A percentile compares a stretch with the other conserved stretches of the same genome.
phyloP scores from a whole-genome alignment of 2,113 vertebrate species.

The Ariopsis seemanni region DNA sequence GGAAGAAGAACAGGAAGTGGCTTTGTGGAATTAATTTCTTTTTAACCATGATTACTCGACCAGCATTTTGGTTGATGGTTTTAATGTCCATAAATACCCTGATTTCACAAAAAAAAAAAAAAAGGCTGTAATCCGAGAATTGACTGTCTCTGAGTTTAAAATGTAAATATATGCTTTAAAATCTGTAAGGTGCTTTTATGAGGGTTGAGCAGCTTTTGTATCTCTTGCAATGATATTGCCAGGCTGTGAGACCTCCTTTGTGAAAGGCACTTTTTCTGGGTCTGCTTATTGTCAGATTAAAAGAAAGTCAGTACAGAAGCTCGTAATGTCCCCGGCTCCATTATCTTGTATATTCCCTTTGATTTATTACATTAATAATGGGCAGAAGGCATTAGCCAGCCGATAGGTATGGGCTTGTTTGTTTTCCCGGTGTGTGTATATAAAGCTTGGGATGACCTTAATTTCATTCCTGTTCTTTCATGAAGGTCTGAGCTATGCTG shows the following conservation, averaged over 20 bases:
- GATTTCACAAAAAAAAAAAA: not conserved
- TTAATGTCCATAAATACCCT: not conserved
- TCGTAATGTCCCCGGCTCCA: slow-evolving; percentile 29
- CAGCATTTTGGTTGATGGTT: slow-evolving; percentile 19
- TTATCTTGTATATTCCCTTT: slow-evolving; percentile 21
- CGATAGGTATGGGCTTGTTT: slow-evolving; percentile 25
- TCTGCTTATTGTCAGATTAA: slow-evolving; percentile 16
- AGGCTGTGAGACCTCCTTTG: slow-evolving; percentile 1
- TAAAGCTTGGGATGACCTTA: slow-evolving; percentile 35
- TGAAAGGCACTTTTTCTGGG: slow-evolving; percentile 8
- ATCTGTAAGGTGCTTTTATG: not conserved
- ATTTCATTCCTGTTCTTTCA: slow-evolving; percentile 28
- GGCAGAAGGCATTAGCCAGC: slow-evolving; percentile 20
- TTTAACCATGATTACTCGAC: slow-evolving; percentile 1
- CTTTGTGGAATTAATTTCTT: slow-evolving; percentile 14
- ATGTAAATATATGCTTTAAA: slow-evolving; percentile 9
- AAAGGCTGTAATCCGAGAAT: not conserved
- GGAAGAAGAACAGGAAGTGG: slow-evolving; percentile 25
- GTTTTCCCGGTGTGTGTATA: slow-evolving; percentile 9
- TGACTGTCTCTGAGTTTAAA: not conserved
- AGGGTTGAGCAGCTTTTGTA: not conserved
- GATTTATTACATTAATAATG: slow-evolving; percentile 43
- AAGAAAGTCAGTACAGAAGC: slow-evolving; percentile 21
- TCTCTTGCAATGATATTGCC: not conserved
- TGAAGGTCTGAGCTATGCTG: not conserved